Base-by-base conservation (phyloP, 2,797 vertebrate species). In the Alfaro cultratus region DNA sequence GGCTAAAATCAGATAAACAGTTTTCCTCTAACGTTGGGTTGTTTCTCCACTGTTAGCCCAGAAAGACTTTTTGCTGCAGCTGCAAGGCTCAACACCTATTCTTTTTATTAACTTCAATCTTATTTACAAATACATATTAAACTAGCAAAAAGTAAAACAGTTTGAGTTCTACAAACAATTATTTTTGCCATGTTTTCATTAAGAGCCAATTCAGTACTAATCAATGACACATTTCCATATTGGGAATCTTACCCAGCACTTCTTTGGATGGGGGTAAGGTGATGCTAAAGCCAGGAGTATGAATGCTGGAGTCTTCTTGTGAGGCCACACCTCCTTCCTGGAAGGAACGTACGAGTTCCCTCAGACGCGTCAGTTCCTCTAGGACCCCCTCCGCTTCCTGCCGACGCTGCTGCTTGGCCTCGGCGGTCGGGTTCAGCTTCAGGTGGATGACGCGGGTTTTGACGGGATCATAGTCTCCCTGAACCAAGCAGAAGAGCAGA, bases 381-480 rank as follows among this genome's bases (percentile, higher is more conserved):
- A 86, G 95, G 43, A 99, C 96, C 68, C 91, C 92, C 43, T 96
- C 96, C 62, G 94, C 93, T 76, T 97, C 97, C 84, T 97, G 96
- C 15, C 90, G 95, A 4, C 94, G 96, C 85, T 97, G 95, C 88
- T 97, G 97, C 93, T 96, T 96, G 60, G 97, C 98, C 87, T 93
- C 71, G 11, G 94, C 88, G 0, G 95, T 91, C 0, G 98, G 98
- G 92, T 99, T 99, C 96, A 97, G 90, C 75, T 95, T 96, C 80
- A 99, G 83, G 87, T 99, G 98, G 71, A 99, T 88, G 75, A 99
- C 97, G 83, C 96, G 96, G 84, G 97, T 98, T 88, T 93, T 97
- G 80, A 96, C 94, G 34, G 97, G 97, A 92, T 99, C 97, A 0
- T 97, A 99, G 91, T 96, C 96, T 0, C 98, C 98, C 98, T 99